Evolutionary conservation across 2,888 invertebrate genomes (phyloP), one percentile per base, ranked within the genome.

Genomic region (Hylaea fasciaria): DNA sequence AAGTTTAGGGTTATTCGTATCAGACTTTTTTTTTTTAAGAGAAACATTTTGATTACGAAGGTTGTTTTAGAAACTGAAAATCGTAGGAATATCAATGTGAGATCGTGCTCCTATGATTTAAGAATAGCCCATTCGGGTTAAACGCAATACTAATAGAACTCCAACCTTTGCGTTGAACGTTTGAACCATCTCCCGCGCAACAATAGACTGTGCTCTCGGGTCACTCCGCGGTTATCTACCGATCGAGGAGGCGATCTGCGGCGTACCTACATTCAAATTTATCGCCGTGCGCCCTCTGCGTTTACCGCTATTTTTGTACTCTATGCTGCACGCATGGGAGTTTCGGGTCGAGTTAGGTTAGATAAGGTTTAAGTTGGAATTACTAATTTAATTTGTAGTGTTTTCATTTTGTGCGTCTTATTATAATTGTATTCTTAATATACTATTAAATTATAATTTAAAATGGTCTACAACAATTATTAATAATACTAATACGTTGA

Each of bases 211-310:
- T 76, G 79, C 73, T 71, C 83, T 40, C 86, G 78, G 90, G 90
- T 90, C 89, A 86, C 73, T 83, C 77, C 73, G 76, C 84, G 86
- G 88, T 88, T 89, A 90, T 90, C 90, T 85, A 70, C 59, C 68
- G 82, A 89, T 91, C 89, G 83, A 83, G 82, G 85, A 85, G 85
- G 77, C 79, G 82, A 89, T 85, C 74, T 80, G 83, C 78, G 83
- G 85, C 82, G 54, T 81, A 74, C 82, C 49, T 81, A 74, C 80
- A 74, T 76, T 82, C 82, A 82, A 83, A 89, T 89, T 89, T 89
- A 89, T 88, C 77, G 81, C 73, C 73, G 75, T 80, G 80, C 82
- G 78, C 81, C n/a, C 75, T 87, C 84, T 85, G 70, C 77, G 65
- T 78, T 73, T 80, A 82, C 85, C 78, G 83, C 86, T 84, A 82